Evolutionary conservation across 2,113 vertebrate genomes (phyloP), one percentile per base, ranked within the genome.

Genomic region (Pardalotus punctatus): DNA sequence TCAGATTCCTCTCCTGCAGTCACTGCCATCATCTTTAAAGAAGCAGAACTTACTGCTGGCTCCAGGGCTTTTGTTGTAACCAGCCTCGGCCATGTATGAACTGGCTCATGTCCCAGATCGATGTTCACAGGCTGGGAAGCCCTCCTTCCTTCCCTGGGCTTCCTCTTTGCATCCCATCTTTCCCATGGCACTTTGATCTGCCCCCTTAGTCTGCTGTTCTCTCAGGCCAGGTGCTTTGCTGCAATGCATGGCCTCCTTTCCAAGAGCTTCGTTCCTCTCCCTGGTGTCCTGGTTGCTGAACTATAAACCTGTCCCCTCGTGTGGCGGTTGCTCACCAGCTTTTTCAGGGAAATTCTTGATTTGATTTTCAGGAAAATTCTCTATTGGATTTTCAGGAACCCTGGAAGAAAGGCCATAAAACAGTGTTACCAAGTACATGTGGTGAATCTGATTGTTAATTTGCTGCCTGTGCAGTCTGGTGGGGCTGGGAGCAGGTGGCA

Each of bases 101-200:
- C 50, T 42, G 27, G 16, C 51, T 81, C 9, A 47, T 67, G 80
- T n/a, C 43, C n/a, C 0, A 0, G 31, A 23, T 8, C 0, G 0
- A 17, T 29, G 23, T 35, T 78, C 36, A 23, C 23, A 62, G 70
- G 8, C 74, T 87, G 58, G 58, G 78, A 91, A 87, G 18, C 6
- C 11, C 31, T n/a, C 22, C 1, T 3, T 79, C 36, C n/a, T 84
- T 64, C 38, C 53, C 50, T 38, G 28, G 17, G 45, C 13, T 62
- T 91, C 31, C 33, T 67, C 40, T 81, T 58, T 6, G 1, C 40
- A 67, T 48, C 22, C 40, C 17, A 5, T 42, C n/a, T 56, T 81
- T 87, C 36, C 53, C 0, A 0, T 57, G 29, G 6, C 18, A 20
- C 48, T 76, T 79, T 29, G 38, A 27, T 50, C 74, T 90, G 33